Evolutionary conservation across 2,888 invertebrate species (phyloP).

Genomic region (Latrodectus hesperus): DNA sequence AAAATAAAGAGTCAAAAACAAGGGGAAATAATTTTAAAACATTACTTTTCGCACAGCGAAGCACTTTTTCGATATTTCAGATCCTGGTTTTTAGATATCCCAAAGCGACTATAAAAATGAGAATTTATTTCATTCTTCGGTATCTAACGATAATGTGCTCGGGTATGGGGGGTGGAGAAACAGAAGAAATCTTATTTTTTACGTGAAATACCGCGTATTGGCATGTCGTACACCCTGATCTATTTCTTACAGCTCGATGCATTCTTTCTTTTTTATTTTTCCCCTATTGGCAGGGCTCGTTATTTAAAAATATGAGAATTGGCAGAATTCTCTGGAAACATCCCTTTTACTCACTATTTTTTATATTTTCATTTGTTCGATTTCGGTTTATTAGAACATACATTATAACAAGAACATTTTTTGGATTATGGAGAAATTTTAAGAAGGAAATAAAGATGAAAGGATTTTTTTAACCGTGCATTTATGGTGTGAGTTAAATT

Average conservation of each 20-base stretch:
- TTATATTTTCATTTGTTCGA: constrained; percentile 45
- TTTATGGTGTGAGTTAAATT: neutral
- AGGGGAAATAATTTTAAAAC: constrained; percentile 63
- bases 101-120: constrained; percentile 67
- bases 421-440: neutral
- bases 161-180: constrained; percentile 8
- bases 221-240: constrained; percentile 63
- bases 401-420: constrained; percentile 40
- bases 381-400: constrained; percentile 57
- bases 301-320: constrained; percentile 62
- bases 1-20: constrained; percentile 35
- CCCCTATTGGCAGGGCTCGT: constrained; percentile 39
- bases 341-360: constrained; percentile 22
- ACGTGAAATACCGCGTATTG: constrained; percentile 59
- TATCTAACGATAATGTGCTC: constrained; percentile 66
- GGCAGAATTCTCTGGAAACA: constrained; percentile 12
- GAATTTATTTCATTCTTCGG: constrained; percentile 63
- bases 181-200: constrained; percentile 34
- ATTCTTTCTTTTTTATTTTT: constrained; percentile 25
- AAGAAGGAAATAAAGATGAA: constrained; percentile 14
- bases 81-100: constrained; percentile 67
- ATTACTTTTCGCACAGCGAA: constrained; percentile 66
- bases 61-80: constrained; percentile 68
- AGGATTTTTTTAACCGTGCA: neutral
- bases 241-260: constrained; percentile 52